These are phyloP conservation scores for Venusia cambrica DNA, from an alignment of 2,888 invertebrate species.

Conservation along the genomic window DNA sequence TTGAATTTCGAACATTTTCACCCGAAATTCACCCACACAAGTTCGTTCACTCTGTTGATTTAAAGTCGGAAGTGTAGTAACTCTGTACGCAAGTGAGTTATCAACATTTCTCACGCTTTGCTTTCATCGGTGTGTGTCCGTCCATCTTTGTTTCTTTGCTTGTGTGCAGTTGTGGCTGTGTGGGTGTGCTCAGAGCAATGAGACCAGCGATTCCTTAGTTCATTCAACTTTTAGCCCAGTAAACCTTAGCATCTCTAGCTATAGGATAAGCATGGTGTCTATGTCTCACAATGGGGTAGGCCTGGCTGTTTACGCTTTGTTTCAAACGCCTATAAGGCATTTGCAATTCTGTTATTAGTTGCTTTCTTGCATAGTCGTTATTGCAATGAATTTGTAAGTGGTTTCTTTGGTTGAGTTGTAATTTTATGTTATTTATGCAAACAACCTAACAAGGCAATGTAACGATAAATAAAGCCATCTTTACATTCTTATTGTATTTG, in stretches of 20 bases:
- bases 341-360: conserved; percentile 35
- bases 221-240: conserved; percentile 81
- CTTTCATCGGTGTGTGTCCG: conserved; percentile 59
- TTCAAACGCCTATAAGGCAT: conserved; percentile 32
- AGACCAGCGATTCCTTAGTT: conserved; percentile 70
- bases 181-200: conserved; percentile 68
- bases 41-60: conserved; percentile 53
- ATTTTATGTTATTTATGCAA: too few species aligned
- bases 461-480: too few species aligned
- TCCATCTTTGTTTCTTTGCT: conserved; percentile 52
- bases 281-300: conserved; percentile 24
- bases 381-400: conserved; percentile 1
- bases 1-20: conserved; percentile 39
- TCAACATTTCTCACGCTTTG: conserved; percentile 78
- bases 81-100: conserved; percentile 75
- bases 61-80: conserved; percentile 67
- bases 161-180: conserved; percentile 47
- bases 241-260: conserved; percentile 67
- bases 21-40: conserved; percentile 43
- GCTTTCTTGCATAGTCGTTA: conserved; percentile 15
- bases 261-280: conserved; percentile 42
- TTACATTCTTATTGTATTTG: too few species aligned
- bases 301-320: conserved; percentile 53
- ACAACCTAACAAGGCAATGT: too few species aligned
- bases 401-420: too few species aligned